Evolutionary conservation across 1,140 invertebrate genomes (phyloP).

Genomic region (Sarcophaga peregrina): DNA sequence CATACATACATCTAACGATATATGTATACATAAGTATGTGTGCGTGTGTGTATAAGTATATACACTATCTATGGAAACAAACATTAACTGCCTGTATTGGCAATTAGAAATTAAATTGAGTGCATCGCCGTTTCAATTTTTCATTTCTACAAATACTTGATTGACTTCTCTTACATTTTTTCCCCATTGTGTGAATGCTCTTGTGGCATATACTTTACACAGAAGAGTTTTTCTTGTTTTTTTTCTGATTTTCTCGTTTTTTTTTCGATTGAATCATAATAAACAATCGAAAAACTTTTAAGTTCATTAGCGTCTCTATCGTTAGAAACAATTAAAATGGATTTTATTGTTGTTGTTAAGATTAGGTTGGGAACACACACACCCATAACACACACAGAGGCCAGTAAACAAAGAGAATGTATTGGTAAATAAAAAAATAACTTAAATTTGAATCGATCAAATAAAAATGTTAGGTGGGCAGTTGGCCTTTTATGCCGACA

Average conservation of each 20-base stretch:
- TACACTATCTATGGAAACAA: slow-evolving; percentile 11
- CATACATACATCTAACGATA: neutral
- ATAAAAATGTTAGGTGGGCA: no score
- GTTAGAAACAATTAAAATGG: slow-evolving; percentile 7
- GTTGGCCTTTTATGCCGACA: no score
- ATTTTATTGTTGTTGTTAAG: slow-evolving; percentile 3
- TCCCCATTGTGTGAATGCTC: no score
- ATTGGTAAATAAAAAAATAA: no score
- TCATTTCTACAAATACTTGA: neutral
- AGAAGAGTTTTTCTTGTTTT: no score
- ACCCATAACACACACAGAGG: neutral
- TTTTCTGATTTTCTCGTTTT: no score
- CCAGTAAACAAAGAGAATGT: neutral
- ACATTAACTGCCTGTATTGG: neutral
- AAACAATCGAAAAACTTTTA: neutral
- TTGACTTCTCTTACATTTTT: no score
- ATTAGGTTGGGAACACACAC: neutral
- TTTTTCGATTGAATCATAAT: no score
- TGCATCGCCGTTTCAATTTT: slow-evolving; percentile 28
- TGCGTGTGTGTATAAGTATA: neutral
- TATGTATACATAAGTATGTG: neutral
- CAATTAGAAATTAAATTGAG: slow-evolving; percentile 36
- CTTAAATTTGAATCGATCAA: no score
- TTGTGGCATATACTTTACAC: no score
- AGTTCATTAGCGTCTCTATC: slow-evolving; percentile 21